Evolutionary conservation across 2,888 invertebrate genomes (phyloP).

Genomic region (Andricus quercusramuli): DNA sequence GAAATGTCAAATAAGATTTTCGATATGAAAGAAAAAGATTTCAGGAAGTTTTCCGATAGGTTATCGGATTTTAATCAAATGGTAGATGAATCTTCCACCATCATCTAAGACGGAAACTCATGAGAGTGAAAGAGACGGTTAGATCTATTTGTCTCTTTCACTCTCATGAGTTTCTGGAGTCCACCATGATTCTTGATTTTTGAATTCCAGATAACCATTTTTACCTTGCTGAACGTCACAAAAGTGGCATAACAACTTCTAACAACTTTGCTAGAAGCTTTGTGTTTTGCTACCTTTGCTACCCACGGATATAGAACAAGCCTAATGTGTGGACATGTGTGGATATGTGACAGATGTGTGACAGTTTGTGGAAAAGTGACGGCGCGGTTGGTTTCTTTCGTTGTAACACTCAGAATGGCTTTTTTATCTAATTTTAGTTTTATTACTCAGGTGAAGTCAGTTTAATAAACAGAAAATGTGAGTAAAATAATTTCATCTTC

Average conservation of each 20-base stretch:
- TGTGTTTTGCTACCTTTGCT: too few relatives aligned
- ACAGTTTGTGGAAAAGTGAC: background rate
- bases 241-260: background rate
- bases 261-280: background rate
- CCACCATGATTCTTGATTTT: background rate
- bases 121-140: too few relatives aligned
- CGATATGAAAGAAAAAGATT: background rate
- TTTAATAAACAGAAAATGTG: conserved; percentile 14
- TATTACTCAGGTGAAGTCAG: background rate
- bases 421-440: background rate
- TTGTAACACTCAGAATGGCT: background rate
- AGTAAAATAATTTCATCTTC: background rate
- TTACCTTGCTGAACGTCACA: too few relatives aligned
- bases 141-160: too few relatives aligned
- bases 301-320: too few relatives aligned
- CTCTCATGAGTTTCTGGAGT: too few relatives aligned
- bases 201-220: background rate
- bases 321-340: background rate
- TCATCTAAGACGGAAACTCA: too few relatives aligned
- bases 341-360: background rate
- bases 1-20: background rate
- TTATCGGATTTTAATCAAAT: background rate
- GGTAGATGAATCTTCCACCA: too few relatives aligned
- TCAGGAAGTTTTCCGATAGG: background rate
- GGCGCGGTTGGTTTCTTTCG: background rate